Conservation (phyloP, 2,113 vertebrate genomes). For the Thinocorus orbignyianus region DNA sequence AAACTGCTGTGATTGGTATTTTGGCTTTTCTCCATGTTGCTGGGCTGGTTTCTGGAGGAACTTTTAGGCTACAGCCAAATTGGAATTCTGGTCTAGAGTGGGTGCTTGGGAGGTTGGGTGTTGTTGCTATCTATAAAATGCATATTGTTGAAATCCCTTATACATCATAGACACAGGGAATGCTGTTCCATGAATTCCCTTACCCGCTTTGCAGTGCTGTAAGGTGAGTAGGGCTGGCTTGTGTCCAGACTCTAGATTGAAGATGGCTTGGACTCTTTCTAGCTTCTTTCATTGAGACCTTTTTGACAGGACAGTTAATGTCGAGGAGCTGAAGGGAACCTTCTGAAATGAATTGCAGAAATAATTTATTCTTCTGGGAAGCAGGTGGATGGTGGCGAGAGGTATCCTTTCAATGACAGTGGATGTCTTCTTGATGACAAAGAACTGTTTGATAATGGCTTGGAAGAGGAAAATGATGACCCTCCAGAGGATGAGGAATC, state of each 20-base stretch:
- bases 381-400: conserved; percentile 39
- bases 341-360: not conserved
- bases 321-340: not conserved
- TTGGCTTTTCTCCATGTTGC: not conserved
- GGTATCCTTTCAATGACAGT: conserved; percentile 82
- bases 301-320: not conserved
- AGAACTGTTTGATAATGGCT: conserved; percentile 88
- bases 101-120: not conserved
- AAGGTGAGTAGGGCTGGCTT: not conserved
- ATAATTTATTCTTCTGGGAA: not conserved
- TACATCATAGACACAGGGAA: not conserved
- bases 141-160: not conserved
- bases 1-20: not conserved
- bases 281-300: not conserved
- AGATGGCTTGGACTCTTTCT: not conserved
- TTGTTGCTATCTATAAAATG: not conserved
- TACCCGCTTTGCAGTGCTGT: not conserved
- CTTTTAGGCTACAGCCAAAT: not conserved
- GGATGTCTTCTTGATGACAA: conserved; percentile 87
- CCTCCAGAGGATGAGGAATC: conserved; percentile 82
- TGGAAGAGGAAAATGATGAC: conserved; percentile 72
- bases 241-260: not conserved
- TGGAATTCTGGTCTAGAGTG: not conserved
- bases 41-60: not conserved
- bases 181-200: not conserved